A percentile compares a stretch with the other conserved stretches of the same genome.
Evolutionary conservation across 2,888 invertebrate species (phyloP).

Genomic region (Heliconius hortense): DNA sequence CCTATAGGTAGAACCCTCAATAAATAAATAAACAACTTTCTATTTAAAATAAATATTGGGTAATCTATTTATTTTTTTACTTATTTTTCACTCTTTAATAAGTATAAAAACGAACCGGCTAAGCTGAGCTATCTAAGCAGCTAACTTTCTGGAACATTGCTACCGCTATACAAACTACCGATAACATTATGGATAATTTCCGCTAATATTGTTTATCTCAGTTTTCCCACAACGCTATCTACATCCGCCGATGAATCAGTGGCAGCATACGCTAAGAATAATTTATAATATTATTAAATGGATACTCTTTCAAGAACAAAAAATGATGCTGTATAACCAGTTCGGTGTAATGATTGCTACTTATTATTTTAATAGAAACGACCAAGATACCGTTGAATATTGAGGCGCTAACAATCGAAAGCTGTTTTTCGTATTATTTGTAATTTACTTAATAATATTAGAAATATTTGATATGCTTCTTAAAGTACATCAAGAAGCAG

Average conservation of each 20-base stretch:
- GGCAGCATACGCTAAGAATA: constrained; percentile 32
- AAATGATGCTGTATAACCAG: constrained; percentile 6
- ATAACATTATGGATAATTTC: constrained; percentile 44
- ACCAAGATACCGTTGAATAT: background rate
- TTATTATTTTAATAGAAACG: background rate
- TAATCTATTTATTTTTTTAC: background rate
- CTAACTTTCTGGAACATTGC: constrained; percentile 19
- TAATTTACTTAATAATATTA: too few relatives aligned
- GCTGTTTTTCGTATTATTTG: background rate
- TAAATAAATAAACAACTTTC: background rate
- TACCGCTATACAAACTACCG: constrained; percentile 27
- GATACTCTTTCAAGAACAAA: constrained; percentile 14
- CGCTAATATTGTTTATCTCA: constrained; percentile 45
- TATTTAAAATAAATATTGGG: background rate
- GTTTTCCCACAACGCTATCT: constrained; percentile 43
- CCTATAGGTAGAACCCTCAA: background rate
- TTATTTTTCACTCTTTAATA: background rate
- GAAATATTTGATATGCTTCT: too few relatives aligned
- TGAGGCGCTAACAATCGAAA: too few relatives aligned
- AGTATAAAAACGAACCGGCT: constrained; percentile 28
- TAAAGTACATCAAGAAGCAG: background rate
- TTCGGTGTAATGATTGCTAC: background rate
- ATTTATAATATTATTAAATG: constrained; percentile 25
- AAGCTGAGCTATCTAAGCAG: background rate
- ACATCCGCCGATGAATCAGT: constrained; percentile 46